Evolutionary conservation across 2,888 invertebrate genomes (phyloP).

Genomic region (Orthonychiurus folsomi): DNA sequence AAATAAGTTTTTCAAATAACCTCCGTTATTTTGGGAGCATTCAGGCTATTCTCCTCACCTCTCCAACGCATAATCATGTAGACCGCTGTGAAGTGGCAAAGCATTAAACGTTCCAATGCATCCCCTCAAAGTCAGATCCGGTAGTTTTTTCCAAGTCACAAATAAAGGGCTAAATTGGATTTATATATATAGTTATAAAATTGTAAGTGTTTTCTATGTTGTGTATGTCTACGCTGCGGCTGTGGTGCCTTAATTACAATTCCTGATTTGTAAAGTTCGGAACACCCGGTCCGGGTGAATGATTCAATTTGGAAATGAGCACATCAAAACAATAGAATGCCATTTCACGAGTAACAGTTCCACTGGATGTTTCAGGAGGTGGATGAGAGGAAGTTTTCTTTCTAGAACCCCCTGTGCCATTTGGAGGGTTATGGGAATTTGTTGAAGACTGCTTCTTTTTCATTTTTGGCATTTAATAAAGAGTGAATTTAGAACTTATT

Average conservation of each 20-base stretch:
- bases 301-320: not conserved
- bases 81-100: not conserved
- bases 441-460: too few species aligned
- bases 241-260: not conserved
- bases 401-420: too few species aligned
- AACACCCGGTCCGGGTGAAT: not conserved
- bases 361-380: too few species aligned
- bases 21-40: too few species aligned
- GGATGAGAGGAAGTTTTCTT: too few species aligned
- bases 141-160: constrained; percentile 4
- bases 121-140: not conserved
- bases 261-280: not conserved
- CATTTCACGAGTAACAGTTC: constrained; percentile 7
- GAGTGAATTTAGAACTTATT: too few species aligned
- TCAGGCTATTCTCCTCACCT: not conserved
- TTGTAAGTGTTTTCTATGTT: not conserved
- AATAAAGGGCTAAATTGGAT: constrained; percentile 2
- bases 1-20: too few species aligned
- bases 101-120: constrained; percentile 3
- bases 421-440: too few species aligned
- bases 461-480: too few species aligned
- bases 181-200: not conserved
- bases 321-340: constrained; percentile 8
- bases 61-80: not conserved
- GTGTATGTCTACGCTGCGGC: not conserved